A percentile compares a stretch with the other conserved stretches of the same genome.
Evolutionary conservation across 2,113 vertebrate species (phyloP).

Genomic region (Nothobranchius kuhntae): DNA sequence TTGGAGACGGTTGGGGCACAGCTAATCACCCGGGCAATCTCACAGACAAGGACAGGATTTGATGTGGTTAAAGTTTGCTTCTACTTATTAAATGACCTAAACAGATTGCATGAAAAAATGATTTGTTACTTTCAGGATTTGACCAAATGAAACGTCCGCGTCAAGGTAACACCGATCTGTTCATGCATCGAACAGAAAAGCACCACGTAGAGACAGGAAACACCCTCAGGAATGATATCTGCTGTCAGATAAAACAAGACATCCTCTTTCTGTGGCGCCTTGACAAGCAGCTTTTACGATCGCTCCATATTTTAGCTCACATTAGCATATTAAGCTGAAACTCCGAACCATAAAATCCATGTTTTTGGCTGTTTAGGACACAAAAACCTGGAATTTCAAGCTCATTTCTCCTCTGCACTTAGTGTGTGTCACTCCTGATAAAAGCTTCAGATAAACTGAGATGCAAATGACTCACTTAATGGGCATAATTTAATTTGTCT

Average conservation of each 20-base stretch:
- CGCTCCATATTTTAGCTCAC: conserved; percentile 3
- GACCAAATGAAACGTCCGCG: not conserved
- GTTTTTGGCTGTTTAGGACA: conserved; percentile 11
- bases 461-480: conserved; percentile 46
- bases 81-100: too few species aligned
- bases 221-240: not conserved
- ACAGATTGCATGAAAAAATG: too few species aligned
- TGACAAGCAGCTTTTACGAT: not conserved
- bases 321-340: conserved; percentile 21
- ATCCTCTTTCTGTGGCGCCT: conserved; percentile 1
- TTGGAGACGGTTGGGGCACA: too few species aligned
- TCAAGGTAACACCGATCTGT: not conserved
- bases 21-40: too few species aligned
- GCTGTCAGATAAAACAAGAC: not conserved
- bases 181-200: not conserved
- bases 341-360: conserved; percentile 20
- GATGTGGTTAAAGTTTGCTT: too few species aligned
- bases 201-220: not conserved
- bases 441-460: conserved; percentile 36
- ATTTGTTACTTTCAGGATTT: too few species aligned
- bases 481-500: conserved; percentile 32
- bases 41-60: too few species aligned
- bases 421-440: conserved; percentile 18
- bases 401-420: conserved; percentile 20
- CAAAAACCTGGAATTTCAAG: conserved; percentile 18